Evolutionary conservation across 2,113 vertebrate genomes (phyloP), one percentile per base, ranked within the genome.

Genomic region (Odontophorus gujanensis): DNA sequence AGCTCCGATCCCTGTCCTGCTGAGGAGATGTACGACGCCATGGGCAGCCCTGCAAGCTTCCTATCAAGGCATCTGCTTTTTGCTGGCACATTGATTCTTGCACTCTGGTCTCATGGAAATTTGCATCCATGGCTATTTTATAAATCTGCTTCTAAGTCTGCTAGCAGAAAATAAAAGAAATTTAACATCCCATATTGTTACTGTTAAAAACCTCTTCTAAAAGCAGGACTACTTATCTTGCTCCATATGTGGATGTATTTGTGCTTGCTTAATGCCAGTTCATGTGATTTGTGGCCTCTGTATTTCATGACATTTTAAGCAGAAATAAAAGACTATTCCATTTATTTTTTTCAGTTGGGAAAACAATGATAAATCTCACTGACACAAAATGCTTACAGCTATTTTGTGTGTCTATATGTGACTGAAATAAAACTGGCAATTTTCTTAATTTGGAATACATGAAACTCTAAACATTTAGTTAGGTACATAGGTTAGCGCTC

Each of bases 21-120:
- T 61, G 47, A 0, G 32, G 16, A 65, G 17, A 26, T 30, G 34
- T 11, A 0, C 0, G 2, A 10, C 3, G 0, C 71, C 36, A 26
- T 0, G 0, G 40, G 58, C 73, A 68, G 36, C 9, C 62, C 78
- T 65, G 7, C 36, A 47, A 61, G 19, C 20, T 57, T 63, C 2
- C 0, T 26, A 3, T 14, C 26, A 59, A 65, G 34, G 58, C 71
- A 40, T 43, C 58, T 57, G 38, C 0, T 11, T 36, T 86, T 87
- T 24, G 14, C 51, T 89, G 69, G 53, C 40, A 17, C n/a, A 4
- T 24, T 75, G 55, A 30, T 75, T 55, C 48, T 84, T 65, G 43
- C 36, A 51, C 1, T 11, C 13, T 20, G 20, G 6, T 82, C 26
- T 48, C 58, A 40, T 7, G 58, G 61, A 76, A 87, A 62, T 18